Base-by-base conservation (phyloP, 1,140 invertebrate genomes). In the Rhynchophorus ferrugineus region DNA sequence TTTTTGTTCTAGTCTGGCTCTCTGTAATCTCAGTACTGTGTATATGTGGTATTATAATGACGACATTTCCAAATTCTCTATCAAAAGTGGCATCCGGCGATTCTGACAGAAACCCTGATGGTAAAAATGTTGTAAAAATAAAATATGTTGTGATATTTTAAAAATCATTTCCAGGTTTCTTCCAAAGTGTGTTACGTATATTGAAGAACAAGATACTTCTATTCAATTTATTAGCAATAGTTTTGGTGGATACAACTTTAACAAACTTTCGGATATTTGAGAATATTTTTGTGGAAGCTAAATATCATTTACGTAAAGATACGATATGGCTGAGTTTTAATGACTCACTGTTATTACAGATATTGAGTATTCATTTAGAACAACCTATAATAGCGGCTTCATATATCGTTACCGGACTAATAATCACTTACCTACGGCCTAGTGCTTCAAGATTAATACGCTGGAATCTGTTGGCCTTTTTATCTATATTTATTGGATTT, bases 1-100 rank as follows among this genome's bases (percentile, higher is more conserved):
- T 64, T 63, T 37, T 29, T n/a, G n/a, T n/a, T n/a, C n/a, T n/a
- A 54, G 84, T 83, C 36, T 87, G 74, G 81, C 68, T 82, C 1
- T 63, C 80, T 13, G 64, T 82, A 21, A 77, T 75, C 0, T 61
- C 69, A 1, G 44, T 78, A 0, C 70, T 80, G 13, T 70, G 81
- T 18, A 53, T 82, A 20, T 66, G 70, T 2, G 75, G 78, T 2
- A 66, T 73, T 16, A 35, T 79, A 18, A 62, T 83, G 39, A 73
- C 75, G 0, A 62, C 81, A 20, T 83, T 82, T 59, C 80, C 81
- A 3, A 76, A 68, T 8, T 70, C 69, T 11, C 70, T 78, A 22
- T 21, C 62, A 17, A 57, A 50, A 35, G 36, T 63, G 18, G 63
- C 61, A 17, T 38, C 50, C n/a, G 56, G 61, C 20, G 22, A 54